These are phyloP conservation scores for Alligator sinensis DNA, from an alignment of 2,113 vertebrate genomes.

Conservation along the genomic window DNA sequence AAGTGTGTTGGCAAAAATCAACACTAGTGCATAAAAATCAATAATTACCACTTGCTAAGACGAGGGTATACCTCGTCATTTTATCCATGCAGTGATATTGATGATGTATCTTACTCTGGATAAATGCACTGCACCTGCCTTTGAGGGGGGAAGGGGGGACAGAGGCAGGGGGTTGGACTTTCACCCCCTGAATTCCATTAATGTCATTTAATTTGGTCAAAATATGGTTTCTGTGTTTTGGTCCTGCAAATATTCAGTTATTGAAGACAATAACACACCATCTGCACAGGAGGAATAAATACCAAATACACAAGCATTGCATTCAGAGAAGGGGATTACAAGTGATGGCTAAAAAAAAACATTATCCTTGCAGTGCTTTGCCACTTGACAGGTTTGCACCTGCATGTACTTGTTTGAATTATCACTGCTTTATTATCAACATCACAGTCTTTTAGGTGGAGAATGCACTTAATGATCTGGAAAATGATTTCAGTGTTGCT, in stretches of 20 bases:
- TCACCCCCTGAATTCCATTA: background rate
- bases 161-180: background rate
- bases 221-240: background rate
- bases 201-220: background rate
- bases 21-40: background rate
- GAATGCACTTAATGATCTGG: slow-evolving; percentile 55
- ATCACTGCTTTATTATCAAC: slow-evolving; percentile 24
- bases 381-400: slow-evolving; percentile 45
- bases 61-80: background rate
- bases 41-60: background rate
- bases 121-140: background rate
- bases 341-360: slow-evolving; percentile 13
- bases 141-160: background rate
- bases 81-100: background rate
- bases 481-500: slow-evolving; percentile 54
- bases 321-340: slow-evolving; percentile 9
- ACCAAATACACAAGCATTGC: background rate
- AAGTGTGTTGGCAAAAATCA: background rate
- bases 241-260: background rate
- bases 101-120: background rate
- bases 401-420: slow-evolving; percentile 45
- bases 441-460: slow-evolving; percentile 27
- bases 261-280: background rate
- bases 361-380: slow-evolving; percentile 34
- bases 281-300: background rate